Percentiles rank a stretch among this genome's conserved stretches.
Conservation (phyloP, 2,888 invertebrate genomes). For the Phaonia tiefii region DNA sequence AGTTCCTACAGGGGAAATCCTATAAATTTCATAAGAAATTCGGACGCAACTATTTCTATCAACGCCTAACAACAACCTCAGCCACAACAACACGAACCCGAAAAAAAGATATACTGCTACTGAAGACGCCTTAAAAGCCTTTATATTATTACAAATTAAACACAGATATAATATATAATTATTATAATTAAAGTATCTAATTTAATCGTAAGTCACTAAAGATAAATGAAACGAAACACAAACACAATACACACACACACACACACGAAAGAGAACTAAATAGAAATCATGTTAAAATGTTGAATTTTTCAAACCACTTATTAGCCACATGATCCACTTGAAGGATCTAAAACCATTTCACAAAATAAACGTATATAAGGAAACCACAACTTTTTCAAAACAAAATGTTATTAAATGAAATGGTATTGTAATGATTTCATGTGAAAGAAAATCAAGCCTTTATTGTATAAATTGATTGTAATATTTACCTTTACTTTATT, state of each 20-base stretch:
- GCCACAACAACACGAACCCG: conserved; percentile 76
- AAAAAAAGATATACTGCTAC: conserved; percentile 77
- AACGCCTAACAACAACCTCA: conserved; percentile 73
- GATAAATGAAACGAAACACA: conserved; percentile 14
- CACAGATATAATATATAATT: conserved; percentile 47
- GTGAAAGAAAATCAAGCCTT: conserved; percentile 48
- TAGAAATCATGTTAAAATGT: conserved; percentile 36
- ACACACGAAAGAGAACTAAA: conserved; percentile 19
- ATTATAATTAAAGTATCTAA: conserved; percentile 45
- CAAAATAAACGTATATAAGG: too few relatives aligned
- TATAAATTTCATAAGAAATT: conserved; percentile 79
- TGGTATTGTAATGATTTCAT: conserved; percentile 23
- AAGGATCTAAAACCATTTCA: conserved; percentile 19
- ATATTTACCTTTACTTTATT: conserved; percentile 58
- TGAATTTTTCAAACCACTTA: conserved; percentile 17
- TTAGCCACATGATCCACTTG: conserved; percentile 8
- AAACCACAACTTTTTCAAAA: not conserved
- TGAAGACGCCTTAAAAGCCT: conserved; percentile 71
- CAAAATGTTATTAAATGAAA: conserved; percentile 4
- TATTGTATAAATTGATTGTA: conserved; percentile 68
- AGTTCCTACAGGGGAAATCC: conserved; percentile 79
- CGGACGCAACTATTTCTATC: conserved; percentile 80
- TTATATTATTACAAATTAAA: conserved; percentile 43
- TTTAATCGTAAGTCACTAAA: conserved; percentile 41
- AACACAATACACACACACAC: not conserved